Evolutionary conservation across 23 tunicate species (phyloP).

Genomic region (Halocynthia aurantium): DNA sequence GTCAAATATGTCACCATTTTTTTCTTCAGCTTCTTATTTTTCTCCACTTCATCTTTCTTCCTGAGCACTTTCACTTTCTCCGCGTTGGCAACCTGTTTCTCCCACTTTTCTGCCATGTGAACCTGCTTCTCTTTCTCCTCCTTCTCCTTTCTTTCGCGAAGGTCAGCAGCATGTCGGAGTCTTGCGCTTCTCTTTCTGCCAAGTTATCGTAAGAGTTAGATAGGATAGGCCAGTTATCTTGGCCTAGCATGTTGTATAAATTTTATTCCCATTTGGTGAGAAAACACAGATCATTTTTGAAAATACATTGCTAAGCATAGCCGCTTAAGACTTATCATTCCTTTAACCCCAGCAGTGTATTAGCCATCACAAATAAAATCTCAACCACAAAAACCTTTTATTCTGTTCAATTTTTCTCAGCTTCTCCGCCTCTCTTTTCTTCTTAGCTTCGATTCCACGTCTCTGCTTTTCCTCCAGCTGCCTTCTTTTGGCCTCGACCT

Average conservation of each 20-base stretch:
- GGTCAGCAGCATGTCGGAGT: conserved; percentile 13
- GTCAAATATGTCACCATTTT: conserved; percentile 30
- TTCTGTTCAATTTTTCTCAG: conserved; percentile 3
- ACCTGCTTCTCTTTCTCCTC: conserved; percentile 40
- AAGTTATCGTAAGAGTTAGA: background rate
- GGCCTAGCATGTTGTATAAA: no score
- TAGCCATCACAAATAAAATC: no score
- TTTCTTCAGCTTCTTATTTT: conserved; percentile 43
- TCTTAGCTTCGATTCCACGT: conserved; percentile 18
- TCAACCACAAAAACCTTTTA: conserved; percentile 1
- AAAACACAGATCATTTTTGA: no score
- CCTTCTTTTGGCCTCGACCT: background rate
- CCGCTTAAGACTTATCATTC: no score
- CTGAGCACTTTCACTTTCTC: conserved; percentile 42
- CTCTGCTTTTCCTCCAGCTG: conserved; percentile 15
- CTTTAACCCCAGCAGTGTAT: no score
- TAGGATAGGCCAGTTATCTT: background rate
- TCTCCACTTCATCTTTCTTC: conserved; percentile 43
- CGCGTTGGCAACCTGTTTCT: conserved; percentile 51
- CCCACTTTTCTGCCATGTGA: conserved; percentile 48
- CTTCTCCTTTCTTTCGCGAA: conserved; percentile 23
- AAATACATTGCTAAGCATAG: no score
- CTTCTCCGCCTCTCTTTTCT: conserved; percentile 19
- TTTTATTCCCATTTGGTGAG: no score
- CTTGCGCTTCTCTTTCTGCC: conserved; percentile 1